A percentile compares a stretch with the other conserved stretches of the same genome.
These are phyloP conservation scores for Caenorhabditis becei DNA, from an alignment of 2,888 invertebrate genomes.

Conservation along the genomic window DNA sequence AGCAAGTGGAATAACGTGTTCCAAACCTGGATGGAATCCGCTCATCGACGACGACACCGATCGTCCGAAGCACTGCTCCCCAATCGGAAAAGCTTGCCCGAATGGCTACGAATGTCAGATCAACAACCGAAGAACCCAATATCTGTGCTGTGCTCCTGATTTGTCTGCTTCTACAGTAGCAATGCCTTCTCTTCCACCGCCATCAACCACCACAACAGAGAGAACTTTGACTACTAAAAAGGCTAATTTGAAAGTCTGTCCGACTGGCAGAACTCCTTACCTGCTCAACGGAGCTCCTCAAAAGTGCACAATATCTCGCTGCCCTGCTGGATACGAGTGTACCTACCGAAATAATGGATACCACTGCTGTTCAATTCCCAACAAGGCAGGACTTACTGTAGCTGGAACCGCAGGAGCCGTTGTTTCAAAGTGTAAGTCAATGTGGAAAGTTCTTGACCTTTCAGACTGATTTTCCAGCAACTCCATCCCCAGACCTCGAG, in stretches of 20 bases:
- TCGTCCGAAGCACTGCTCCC: slow-evolving; percentile 66
- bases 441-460: background rate
- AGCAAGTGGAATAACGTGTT: slow-evolving; percentile 56
- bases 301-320: slow-evolving; percentile 67
- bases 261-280: slow-evolving; percentile 69
- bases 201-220: slow-evolving; percentile 43
- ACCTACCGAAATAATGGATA: slow-evolving; percentile 69
- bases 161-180: slow-evolving; percentile 8
- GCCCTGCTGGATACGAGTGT: slow-evolving; percentile 73
- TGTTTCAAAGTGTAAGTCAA: slow-evolving; percentile 37
- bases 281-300: slow-evolving; percentile 73
- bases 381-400: slow-evolving; percentile 36
- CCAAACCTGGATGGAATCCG: slow-evolving; percentile 66
- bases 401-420: slow-evolving; percentile 42
- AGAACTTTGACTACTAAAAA: slow-evolving; percentile 37
- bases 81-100: slow-evolving; percentile 64
- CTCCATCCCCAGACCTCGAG: slow-evolving; percentile 43
- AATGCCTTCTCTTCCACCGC: slow-evolving; percentile 28
- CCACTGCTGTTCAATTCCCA: slow-evolving; percentile 67
- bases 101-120: slow-evolving; percentile 67
- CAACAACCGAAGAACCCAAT: slow-evolving; percentile 71
- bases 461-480: slow-evolving; percentile 25
- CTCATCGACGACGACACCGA: slow-evolving; percentile 64
- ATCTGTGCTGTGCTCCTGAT: slow-evolving; percentile 71
- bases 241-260: slow-evolving; percentile 61